A percentile compares a stretch with the other conserved stretches of the same genome.
Evolutionary conservation across 2,797 vertebrate genomes (phyloP).

Genomic region (Rhabdomys pumilio): DNA sequence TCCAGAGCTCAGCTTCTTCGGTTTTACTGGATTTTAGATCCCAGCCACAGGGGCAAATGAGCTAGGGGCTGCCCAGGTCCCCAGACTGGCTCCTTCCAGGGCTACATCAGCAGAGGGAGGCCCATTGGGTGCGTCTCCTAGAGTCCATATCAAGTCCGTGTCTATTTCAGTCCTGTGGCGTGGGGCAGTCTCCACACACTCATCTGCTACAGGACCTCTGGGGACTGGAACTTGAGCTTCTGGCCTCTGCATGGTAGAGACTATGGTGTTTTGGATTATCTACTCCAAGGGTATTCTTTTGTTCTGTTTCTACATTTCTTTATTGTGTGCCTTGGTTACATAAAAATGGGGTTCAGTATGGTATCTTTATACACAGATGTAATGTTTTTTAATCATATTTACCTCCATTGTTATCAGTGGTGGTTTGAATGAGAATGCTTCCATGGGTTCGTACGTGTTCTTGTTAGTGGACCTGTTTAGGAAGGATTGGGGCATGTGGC

Average conservation of each 20-base stretch:
- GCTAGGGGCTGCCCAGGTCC: too few species aligned
- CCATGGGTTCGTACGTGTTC: background rate
- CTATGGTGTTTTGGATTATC: background rate
- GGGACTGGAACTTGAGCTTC: background rate
- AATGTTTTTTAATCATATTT: background rate
- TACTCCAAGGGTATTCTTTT: background rate
- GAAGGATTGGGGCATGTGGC: background rate
- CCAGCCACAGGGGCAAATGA: too few species aligned
- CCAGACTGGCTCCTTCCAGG: background rate
- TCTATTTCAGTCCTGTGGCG: background rate
- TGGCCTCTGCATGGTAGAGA: background rate
- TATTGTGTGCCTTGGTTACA: background rate
- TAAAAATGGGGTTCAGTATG: background rate
- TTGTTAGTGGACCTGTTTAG: background rate
- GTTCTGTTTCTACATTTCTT: background rate
- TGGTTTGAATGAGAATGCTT: background rate
- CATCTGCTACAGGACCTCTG: background rate
- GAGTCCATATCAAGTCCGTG: background rate
- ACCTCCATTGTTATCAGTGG: background rate
- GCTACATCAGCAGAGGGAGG: too few species aligned
- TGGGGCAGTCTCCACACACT: background rate
- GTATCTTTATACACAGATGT: background rate
- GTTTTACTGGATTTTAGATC: too few species aligned
- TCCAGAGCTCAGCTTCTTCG: too few species aligned
- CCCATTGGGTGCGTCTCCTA: background rate